Conservation (phyloP, 64 coral and sea anemone genomes). For the Trachythela sp. region DNA sequence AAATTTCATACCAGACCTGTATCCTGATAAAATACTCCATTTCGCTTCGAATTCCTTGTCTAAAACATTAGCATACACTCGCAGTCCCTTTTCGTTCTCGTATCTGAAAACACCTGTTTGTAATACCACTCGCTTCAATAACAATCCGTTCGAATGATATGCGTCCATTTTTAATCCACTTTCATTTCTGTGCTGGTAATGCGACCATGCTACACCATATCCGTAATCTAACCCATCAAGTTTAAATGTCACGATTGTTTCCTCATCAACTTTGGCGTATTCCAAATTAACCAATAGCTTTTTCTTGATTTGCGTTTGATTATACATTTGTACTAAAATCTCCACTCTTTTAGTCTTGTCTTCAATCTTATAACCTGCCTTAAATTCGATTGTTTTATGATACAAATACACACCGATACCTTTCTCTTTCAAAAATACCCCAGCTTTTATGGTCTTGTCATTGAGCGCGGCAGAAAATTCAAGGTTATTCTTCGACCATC, state of each 20-base stretch:
- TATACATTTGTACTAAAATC: neutral
- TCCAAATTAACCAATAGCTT: neutral
- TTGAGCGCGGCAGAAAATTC: neutral
- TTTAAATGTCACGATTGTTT: constrained; percentile 38
- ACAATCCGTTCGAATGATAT: neutral
- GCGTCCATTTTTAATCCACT: neutral
- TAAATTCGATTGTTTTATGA: neutral
- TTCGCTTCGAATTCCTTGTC: neutral
- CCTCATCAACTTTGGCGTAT: constrained; percentile 25
- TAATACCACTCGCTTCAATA: neutral
- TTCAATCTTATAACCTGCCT: neutral
- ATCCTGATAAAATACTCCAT: neutral
- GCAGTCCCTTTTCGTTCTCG: neutral
- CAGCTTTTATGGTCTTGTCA: neutral
- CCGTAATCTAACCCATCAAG: constrained; percentile 30
- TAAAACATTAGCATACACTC: neutral
- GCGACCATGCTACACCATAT: constrained; percentile 25
- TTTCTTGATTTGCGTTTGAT: neutral
- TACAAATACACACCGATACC: neutral
- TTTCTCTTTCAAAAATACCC: neutral
- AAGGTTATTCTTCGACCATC: neutral
- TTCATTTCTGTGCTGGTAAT: constrained; percentile 12
- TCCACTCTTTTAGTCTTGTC: neutral
- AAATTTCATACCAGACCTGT: neutral
- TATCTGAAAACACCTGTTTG: neutral